Evolutionary conservation across 2,797 vertebrate genomes (phyloP).

Genomic region (Gobionotothen gibberifrons): DNA sequence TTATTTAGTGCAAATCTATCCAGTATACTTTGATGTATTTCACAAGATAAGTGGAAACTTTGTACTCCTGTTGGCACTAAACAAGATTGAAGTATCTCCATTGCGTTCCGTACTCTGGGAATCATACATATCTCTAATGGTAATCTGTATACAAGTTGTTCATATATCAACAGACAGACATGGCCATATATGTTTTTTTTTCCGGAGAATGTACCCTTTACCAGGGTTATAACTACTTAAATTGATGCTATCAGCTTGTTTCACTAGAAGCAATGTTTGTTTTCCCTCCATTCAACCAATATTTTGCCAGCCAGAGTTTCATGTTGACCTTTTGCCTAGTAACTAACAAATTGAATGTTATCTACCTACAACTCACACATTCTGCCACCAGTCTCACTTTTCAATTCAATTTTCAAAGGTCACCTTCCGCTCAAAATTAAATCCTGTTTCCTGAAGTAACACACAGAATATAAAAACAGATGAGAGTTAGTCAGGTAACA

Average conservation of each 20-base stretch:
- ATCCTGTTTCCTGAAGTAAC: not conserved
- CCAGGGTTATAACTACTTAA: not conserved
- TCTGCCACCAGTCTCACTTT: not conserved
- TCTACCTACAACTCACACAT: constrained; percentile 4
- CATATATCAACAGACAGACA: not conserved
- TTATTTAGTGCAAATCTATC: not conserved
- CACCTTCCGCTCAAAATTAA: not conserved
- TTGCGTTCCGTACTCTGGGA: not conserved
- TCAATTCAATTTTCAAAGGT: constrained; percentile 1
- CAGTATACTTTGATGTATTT: not conserved
- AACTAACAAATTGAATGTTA: constrained; percentile 5
- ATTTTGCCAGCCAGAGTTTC: constrained; percentile 5
- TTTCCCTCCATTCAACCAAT: not conserved
- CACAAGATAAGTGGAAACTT: not conserved
- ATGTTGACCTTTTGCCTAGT: constrained; percentile 10
- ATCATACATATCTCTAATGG: not conserved
- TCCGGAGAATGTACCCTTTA: not conserved
- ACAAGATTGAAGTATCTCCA: not conserved
- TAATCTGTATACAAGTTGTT: not conserved
- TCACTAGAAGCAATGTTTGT: not conserved
- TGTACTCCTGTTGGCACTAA: not conserved
- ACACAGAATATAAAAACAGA: not conserved
- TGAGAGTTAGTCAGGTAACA: not conserved
- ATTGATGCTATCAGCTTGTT: constrained; percentile 1
- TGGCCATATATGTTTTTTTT: not conserved